These are phyloP conservation scores for Marisa cornuarietis DNA, from an alignment of 1,140 invertebrate genomes.

Conservation along the genomic window DNA sequence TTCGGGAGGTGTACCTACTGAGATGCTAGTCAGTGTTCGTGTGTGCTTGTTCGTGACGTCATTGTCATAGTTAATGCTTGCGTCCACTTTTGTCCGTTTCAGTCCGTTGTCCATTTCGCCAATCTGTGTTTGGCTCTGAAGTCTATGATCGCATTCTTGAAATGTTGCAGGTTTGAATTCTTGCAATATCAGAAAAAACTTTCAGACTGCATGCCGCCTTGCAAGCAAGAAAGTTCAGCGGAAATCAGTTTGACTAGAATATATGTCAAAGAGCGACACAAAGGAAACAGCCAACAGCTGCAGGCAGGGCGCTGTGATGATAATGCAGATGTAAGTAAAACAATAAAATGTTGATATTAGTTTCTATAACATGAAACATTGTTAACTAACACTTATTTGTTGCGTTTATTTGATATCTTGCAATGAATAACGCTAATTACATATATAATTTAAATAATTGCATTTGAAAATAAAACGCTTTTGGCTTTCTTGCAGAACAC, in stretches of 20 bases:
- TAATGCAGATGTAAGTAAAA: no score
- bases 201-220: background rate
- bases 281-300: no score
- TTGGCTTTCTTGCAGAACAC: no score
- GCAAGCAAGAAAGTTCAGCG: background rate
- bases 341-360: no score
- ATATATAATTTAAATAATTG: no score
- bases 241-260: background rate
- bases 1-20: background rate
- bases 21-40: background rate
- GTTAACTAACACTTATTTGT: no score
- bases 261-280: no score
- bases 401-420: no score
- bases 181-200: background rate
- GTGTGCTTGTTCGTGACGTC: slow-evolving; percentile 19
- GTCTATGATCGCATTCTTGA: background rate
- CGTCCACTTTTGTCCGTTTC: background rate
- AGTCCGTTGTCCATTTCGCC: background rate
- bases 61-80: slow-evolving; percentile 2
- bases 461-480: no score
- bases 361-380: no score
- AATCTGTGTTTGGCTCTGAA: background rate
- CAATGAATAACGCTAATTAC: no score
- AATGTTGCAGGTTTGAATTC: background rate
- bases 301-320: no score